Evolutionary conservation across 1,140 invertebrate species (phyloP).

Genomic region (Nephila pilipes): DNA sequence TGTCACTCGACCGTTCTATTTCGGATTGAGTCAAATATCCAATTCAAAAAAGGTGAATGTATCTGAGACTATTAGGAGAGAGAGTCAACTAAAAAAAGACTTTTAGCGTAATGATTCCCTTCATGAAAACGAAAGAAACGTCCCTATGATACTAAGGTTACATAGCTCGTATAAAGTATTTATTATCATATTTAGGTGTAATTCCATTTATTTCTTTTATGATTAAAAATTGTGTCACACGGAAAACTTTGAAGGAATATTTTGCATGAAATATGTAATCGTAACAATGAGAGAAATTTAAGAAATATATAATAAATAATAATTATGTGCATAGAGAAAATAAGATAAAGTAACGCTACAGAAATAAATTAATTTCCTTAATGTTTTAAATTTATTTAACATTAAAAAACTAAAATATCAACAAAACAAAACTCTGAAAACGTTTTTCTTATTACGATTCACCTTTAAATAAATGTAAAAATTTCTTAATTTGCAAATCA

Average conservation of each 20-base stretch:
- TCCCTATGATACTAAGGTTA: not conserved
- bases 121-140: not conserved
- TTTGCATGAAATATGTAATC: not conserved
- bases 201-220: not conserved
- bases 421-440: too few species aligned
- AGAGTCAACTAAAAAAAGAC: not conserved
- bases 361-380: too few species aligned
- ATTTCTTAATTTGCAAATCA: too few species aligned
- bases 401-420: too few species aligned
- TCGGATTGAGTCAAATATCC: conserved; percentile 14
- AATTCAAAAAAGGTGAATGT: conserved; percentile 54
- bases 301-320: too few species aligned
- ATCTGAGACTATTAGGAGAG: conserved; percentile 10
- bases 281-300: too few species aligned
- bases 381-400: too few species aligned
- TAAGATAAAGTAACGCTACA: too few species aligned
- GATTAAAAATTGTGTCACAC: not conserved
- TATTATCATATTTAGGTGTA: not conserved
- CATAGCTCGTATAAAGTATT: not conserved
- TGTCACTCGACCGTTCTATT: conserved; percentile 54
- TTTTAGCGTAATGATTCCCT: conserved; percentile 5
- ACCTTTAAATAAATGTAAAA: too few species aligned
- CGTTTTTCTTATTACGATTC: too few species aligned
- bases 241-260: not conserved
- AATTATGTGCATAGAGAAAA: too few species aligned